Evolutionary conservation across 2,113 vertebrate genomes (phyloP).

Genomic region (Ivindomyrus marchei): DNA sequence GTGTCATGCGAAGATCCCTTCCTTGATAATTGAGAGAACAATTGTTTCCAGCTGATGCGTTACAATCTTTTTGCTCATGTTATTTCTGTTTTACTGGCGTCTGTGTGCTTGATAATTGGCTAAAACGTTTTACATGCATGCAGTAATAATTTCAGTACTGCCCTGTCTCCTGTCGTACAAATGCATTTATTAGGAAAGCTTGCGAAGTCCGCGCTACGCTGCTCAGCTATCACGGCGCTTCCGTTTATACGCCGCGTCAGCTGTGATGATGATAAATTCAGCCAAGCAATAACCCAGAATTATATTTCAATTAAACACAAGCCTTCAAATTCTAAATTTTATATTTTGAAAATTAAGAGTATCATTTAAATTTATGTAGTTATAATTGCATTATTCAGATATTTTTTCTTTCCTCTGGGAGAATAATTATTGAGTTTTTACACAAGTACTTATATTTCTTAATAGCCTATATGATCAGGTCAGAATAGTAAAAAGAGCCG

Average conservation of each 20-base stretch:
- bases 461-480: neutral
- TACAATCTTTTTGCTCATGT: neutral
- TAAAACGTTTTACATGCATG: neutral
- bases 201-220: neutral
- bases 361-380: neutral
- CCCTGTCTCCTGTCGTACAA: neutral
- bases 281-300: neutral
- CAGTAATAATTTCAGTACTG: neutral
- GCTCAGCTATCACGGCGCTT: neutral
- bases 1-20: neutral
- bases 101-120: neutral
- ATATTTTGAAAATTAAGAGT: neutral
- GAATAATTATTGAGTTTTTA: neutral
- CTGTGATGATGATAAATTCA: neutral
- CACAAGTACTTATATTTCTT: neutral
- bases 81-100: neutral
- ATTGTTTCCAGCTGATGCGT: neutral
- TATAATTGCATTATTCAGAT: neutral
- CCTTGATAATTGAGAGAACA: slow-evolving; percentile 7
- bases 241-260: neutral
- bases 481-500: neutral
- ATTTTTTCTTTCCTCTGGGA: neutral
- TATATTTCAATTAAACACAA: neutral
- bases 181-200: neutral
- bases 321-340: neutral